Percentiles rank a stretch among this genome's conserved stretches.
phyloP scores from a whole-genome alignment of 2,113 vertebrate genomes.

The Oryzias melastigma region DNA sequence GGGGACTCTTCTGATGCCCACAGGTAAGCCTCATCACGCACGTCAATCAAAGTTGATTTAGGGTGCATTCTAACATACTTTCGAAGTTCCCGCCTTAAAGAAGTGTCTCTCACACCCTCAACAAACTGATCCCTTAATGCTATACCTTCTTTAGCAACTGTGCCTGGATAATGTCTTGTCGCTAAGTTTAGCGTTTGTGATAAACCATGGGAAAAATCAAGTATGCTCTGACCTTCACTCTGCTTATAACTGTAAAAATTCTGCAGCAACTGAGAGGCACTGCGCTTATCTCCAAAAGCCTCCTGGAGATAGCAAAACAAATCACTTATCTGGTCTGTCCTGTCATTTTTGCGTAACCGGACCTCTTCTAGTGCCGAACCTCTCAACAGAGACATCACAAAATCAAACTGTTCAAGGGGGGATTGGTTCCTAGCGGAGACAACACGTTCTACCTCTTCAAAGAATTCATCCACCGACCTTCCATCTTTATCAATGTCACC shows the following conservation, averaged over 20 bases:
- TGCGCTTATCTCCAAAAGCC: not conserved
- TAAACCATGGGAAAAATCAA: too few relatives aligned
- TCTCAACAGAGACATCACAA: conserved; percentile 1
- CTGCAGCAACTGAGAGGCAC: not conserved
- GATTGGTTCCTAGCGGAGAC: conserved; percentile 1
- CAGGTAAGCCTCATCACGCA: too few relatives aligned
- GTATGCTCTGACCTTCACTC: not conserved
- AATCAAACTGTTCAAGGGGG: not conserved
- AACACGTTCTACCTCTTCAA: not conserved
- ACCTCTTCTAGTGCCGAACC: not conserved
- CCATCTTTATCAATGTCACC: conserved; percentile 2
- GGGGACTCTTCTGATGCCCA: too few relatives aligned
- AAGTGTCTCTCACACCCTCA: too few relatives aligned
- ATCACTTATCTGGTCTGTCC: not conserved
- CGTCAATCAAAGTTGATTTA: too few relatives aligned
- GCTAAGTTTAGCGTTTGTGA: too few relatives aligned
- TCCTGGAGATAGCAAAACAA: not conserved
- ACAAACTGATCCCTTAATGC: too few relatives aligned
- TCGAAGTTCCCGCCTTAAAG: too few relatives aligned
- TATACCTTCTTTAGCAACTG: too few relatives aligned
- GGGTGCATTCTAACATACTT: too few relatives aligned
- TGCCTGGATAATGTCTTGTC: too few relatives aligned
- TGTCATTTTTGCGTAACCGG: not conserved
- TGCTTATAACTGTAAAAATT: not conserved
- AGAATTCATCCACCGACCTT: not conserved